phyloP scores from a whole-genome alignment of 2,888 invertebrate species.

The Drepana falcataria region DNA sequence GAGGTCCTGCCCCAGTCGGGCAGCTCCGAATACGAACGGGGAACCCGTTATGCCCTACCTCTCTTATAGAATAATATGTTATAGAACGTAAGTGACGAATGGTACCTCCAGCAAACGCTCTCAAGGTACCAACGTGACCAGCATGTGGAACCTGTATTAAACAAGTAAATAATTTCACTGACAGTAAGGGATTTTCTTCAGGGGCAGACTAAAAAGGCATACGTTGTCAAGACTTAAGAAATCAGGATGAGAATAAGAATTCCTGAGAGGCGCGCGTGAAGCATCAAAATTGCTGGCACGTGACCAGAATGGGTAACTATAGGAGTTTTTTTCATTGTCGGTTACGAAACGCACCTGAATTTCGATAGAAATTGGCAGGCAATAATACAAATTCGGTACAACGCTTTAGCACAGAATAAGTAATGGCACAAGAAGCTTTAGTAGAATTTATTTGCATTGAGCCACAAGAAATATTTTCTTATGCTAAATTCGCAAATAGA shows the following conservation, averaged over 20 bases:
- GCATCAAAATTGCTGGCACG: constrained; percentile 58
- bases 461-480: too few relatives aligned
- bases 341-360: constrained; percentile 8
- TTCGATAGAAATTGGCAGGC: constrained; percentile 10
- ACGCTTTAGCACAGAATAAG: not conserved
- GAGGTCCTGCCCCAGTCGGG: too few relatives aligned
- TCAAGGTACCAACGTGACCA: constrained; percentile 33
- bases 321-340: not conserved
- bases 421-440: too few relatives aligned
- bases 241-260: constrained; percentile 43
- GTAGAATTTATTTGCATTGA: too few relatives aligned
- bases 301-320: constrained; percentile 35
- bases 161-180: constrained; percentile 59
- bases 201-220: constrained; percentile 26
- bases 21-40: too few relatives aligned
- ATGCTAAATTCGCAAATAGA: too few relatives aligned
- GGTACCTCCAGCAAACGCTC: not conserved
- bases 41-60: too few relatives aligned
- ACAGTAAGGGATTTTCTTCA: constrained; percentile 43
- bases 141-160: constrained; percentile 42
- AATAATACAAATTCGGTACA: constrained; percentile 4
- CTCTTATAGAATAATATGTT: too few relatives aligned
- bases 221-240: constrained; percentile 30
- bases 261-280: constrained; percentile 38
- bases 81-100: not conserved